Conservation (phyloP, 2,888 invertebrate species). For the Auanema freiburgensis region DNA sequence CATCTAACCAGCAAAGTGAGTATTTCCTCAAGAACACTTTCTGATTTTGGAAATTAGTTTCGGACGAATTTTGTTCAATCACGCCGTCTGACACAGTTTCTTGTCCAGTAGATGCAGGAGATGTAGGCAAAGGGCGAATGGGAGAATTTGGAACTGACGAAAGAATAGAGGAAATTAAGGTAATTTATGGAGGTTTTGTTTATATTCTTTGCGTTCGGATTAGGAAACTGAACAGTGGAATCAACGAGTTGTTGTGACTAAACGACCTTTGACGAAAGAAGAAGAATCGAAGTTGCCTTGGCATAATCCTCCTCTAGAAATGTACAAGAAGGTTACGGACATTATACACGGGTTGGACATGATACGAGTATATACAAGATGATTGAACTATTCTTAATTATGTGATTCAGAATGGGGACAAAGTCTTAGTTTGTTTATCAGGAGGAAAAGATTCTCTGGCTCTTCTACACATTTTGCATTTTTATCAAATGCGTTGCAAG, state of each 20-base stretch:
- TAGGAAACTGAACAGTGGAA: conserved; percentile 44
- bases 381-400: background rate
- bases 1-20: too few species aligned
- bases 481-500: conserved; percentile 77
- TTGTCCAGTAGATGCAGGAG: conserved; percentile 18
- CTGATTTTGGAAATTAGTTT: too few species aligned
- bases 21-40: too few species aligned
- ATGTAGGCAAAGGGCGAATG: conserved; percentile 15
- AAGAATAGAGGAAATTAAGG: conserved; percentile 13
- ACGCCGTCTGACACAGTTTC: background rate
- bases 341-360: conserved; percentile 44
- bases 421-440: conserved; percentile 81
- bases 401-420: conserved; percentile 77
- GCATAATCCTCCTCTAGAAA: conserved; percentile 78
- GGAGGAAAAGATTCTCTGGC: conserved; percentile 83
- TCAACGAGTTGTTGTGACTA: conserved; percentile 64
- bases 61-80: conserved; percentile 4
- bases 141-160: conserved; percentile 23
- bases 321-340: conserved; percentile 74
- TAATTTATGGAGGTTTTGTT: background rate
- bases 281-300: conserved; percentile 67
- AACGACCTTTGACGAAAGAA: conserved; percentile 60
- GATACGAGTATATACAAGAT: conserved; percentile 33
- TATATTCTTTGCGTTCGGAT: background rate
- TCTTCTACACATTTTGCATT: conserved; percentile 80